Conservation (phyloP, 2,797 vertebrate genomes). For the Pteronotus mesoamericanus region DNA sequence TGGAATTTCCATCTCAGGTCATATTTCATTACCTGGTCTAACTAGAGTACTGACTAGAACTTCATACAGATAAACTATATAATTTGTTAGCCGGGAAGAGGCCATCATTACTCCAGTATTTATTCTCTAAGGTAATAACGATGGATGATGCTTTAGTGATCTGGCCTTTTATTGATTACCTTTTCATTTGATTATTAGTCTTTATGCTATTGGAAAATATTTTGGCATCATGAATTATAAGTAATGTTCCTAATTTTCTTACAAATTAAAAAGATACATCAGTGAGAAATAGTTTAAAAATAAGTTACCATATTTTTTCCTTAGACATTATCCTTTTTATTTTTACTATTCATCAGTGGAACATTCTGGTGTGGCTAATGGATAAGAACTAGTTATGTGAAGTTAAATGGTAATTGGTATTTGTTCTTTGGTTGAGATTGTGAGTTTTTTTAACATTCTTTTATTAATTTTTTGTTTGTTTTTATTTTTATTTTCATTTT, state of each 20-base stretch:
- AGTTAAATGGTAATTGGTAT: slow-evolving; percentile 30
- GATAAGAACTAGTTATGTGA: slow-evolving; percentile 30
- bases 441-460: too few species aligned
- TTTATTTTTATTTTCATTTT: too few species aligned
- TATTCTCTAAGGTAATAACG: slow-evolving; percentile 44
- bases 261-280: slow-evolving; percentile 4
- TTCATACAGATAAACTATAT: slow-evolving; percentile 23
- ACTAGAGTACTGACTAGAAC: slow-evolving; percentile 26
- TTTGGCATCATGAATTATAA: slow-evolving; percentile 37
- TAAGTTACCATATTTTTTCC: slow-evolving; percentile 39
- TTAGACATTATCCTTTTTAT: neutral
- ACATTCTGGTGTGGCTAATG: slow-evolving; percentile 34
- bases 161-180: neutral
- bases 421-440: slow-evolving; percentile 41
- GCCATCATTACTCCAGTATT: neutral
- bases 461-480: too few species aligned
- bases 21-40: neutral
- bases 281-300: neutral
- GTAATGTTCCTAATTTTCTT: slow-evolving; percentile 13
- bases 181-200: slow-evolving; percentile 27
- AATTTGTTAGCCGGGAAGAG: slow-evolving; percentile 5
- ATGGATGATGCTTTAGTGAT: neutral
- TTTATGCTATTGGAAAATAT: slow-evolving; percentile 4
- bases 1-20: neutral
- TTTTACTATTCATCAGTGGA: slow-evolving; percentile 19